phyloP scores from a whole-genome alignment of 2,797 vertebrate genomes.

The Notolepis coatsorum region DNA sequence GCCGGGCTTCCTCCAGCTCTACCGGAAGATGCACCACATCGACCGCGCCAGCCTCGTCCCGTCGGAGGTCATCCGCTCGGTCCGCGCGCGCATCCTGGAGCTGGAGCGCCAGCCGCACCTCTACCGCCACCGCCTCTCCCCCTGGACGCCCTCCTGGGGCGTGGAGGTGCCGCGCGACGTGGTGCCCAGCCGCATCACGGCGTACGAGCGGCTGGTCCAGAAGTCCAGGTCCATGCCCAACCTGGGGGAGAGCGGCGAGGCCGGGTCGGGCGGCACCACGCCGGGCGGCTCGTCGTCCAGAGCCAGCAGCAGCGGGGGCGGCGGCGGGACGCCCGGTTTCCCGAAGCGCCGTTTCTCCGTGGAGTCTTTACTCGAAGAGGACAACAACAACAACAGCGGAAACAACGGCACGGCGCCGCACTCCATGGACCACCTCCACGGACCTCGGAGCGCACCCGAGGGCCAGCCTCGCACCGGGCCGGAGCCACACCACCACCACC shows the following conservation, averaged over 20 bases:
- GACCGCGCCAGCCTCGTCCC: slow-evolving; percentile 93
- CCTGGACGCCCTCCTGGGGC: slow-evolving; percentile 86
- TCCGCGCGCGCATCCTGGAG: slow-evolving; percentile 93
- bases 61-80: slow-evolving; percentile 95
- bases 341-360: slow-evolving; percentile 94
- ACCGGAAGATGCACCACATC: slow-evolving; percentile 98
- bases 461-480: slow-evolving; percentile 83
- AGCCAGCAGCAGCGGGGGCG: slow-evolving; percentile 79
- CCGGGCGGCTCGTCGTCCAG: slow-evolving; percentile 87
- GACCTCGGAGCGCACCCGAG: slow-evolving; percentile 84
- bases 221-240: slow-evolving; percentile 99
- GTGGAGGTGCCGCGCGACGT: slow-evolving; percentile 92
- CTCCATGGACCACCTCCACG: slow-evolving; percentile 55
- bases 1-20: slow-evolving; percentile 95
- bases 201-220: slow-evolving; percentile 94
- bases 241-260: slow-evolving; percentile 87
- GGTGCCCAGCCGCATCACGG: slow-evolving; percentile 95
- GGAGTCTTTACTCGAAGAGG: slow-evolving; percentile 94
- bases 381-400: slow-evolving; percentile 69
- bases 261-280: slow-evolving; percentile 85
- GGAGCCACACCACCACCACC: slow-evolving; percentile 65
- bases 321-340: slow-evolving; percentile 71
- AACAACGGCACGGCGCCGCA: slow-evolving; percentile 38
- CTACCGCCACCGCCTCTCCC: slow-evolving; percentile 78
- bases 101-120: slow-evolving; percentile 90